A percentile compares a stretch with the other conserved stretches of the same genome.
These are phyloP conservation scores for Sialia sialis DNA, from an alignment of 2,113 vertebrate species.

Conservation along the genomic window DNA sequence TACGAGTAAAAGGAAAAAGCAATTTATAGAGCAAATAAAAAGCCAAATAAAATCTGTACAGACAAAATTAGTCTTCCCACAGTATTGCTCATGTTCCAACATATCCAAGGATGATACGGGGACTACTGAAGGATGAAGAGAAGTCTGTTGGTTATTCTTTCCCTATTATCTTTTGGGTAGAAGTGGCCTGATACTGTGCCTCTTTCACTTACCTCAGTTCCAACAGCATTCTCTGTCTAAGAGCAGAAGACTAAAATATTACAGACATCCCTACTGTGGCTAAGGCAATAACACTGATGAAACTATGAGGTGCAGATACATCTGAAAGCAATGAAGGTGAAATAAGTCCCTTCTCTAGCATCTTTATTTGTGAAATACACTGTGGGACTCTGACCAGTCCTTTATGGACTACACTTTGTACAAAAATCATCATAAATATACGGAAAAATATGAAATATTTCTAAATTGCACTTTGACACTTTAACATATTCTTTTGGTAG, in stretches of 20 bases:
- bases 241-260: background rate
- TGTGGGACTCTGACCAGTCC: background rate
- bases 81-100: background rate
- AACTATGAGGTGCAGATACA: background rate
- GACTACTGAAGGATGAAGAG: background rate
- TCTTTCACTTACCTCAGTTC: background rate
- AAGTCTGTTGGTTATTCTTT: background rate
- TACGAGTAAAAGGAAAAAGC: background rate
- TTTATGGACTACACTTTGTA: background rate
- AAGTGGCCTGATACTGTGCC: background rate
- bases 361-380: background rate
- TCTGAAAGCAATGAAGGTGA: background rate
- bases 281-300: background rate
- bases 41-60: background rate
- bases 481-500: background rate
- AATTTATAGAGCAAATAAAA: background rate
- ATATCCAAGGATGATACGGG: background rate
- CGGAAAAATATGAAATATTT: background rate
- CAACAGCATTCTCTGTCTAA: background rate
- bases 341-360: background rate
- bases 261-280: background rate
- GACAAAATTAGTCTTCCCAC: background rate
- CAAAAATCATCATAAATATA: background rate
- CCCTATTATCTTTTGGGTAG: background rate
- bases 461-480: background rate